Evolutionary conservation across 2,113 vertebrate species (phyloP).

Genomic region (Nestor notabilis): DNA sequence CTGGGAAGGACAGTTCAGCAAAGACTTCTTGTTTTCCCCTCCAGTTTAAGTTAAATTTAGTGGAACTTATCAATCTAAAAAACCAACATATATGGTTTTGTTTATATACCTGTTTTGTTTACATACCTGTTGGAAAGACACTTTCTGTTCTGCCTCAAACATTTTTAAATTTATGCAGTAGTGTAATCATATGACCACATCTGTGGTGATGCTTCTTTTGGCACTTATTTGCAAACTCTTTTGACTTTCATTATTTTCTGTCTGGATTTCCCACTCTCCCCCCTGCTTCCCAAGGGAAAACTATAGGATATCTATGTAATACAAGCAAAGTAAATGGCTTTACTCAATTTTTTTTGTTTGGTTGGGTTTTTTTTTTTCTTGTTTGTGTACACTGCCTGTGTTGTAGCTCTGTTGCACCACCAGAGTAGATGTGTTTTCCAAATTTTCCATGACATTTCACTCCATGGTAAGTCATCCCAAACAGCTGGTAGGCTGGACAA

Average conservation of each 20-base stretch:
- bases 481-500: neutral
- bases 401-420: neutral
- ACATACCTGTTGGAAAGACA: neutral
- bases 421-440: neutral
- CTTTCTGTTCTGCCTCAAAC: neutral
- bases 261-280: neutral
- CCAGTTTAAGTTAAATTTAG: neutral
- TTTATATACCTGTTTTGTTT: neutral
- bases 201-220: neutral
- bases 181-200: neutral
- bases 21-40: neutral
- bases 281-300: neutral
- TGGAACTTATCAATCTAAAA: neutral
- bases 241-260: neutral
- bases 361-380: neutral
- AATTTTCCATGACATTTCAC: neutral
- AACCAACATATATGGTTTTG: neutral
- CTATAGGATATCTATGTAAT: neutral
- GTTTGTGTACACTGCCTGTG: neutral
- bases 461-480: neutral
- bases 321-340: neutral
- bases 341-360: neutral
- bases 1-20: neutral
- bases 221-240: neutral
- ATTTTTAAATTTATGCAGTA: neutral